Base-by-base conservation (phyloP, 2,113 vertebrate genomes). In the Panurus biarmicus region DNA sequence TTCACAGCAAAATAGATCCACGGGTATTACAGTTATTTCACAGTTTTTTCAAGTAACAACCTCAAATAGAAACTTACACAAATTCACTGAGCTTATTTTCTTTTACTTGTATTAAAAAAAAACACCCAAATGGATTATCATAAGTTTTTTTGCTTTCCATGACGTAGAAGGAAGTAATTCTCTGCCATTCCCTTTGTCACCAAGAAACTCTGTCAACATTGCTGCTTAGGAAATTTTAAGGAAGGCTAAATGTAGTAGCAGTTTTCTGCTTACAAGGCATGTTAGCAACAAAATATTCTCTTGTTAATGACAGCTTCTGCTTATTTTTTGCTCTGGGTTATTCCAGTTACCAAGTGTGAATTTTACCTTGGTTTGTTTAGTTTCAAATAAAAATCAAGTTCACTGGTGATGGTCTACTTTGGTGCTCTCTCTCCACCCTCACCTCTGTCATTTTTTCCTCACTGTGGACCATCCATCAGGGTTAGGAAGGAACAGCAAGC, bases 241-340 rank as follows among this genome's bases (percentile, higher is more conserved):
- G 48, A 58, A 76, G 13, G 72, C 51, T 91, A 87, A 94, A 83
- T 71, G 93, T 85, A 95, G 85, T 94, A 80, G 82, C 87, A 86
- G 51, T 70, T 94, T 90, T 67, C 87, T 86, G 31, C 50, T 88
- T 86, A 88, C 44, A 35, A 2, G 5, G n/a, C 40, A 48, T 53
- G 75, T 71, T 89, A 85, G 60, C 87, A 86, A 29, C 67, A 87
- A 94, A 94, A 91, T 90, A 95, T 26, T 90, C 82, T 83, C 79
- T 53, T 89, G 78, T 87, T 96, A 95, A 91, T 94, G 93, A 80
- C 91, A 94, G 81, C 78, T 93, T 95, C 78, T 93, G 60, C 77
- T 94, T 90, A 38, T 76, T 82, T 93, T 95, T 94, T 97, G 56
- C 85, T 50, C 64, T 74, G 81, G 91, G 64, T 66, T 93, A 83